These are phyloP conservation scores for Parasteatoda tepidariorum DNA, from an alignment of 1,140 invertebrate species.

Conservation along the genomic window DNA sequence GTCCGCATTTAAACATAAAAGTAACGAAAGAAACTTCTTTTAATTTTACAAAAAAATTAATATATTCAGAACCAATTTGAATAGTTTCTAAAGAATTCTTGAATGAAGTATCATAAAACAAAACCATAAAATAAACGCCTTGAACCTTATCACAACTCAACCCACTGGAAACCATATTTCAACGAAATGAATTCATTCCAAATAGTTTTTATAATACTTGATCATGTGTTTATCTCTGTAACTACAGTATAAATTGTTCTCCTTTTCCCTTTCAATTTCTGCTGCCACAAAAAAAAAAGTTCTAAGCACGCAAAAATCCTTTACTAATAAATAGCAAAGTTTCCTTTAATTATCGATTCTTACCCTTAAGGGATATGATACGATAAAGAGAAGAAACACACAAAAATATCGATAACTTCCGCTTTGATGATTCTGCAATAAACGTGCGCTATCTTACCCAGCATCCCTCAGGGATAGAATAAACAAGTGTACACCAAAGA, in stretches of 20 bases:
- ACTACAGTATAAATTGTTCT: conserved; percentile 20
- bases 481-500: background rate
- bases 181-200: background rate
- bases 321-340: conserved; percentile 32
- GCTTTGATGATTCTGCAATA: conserved; percentile 36
- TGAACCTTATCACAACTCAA: background rate
- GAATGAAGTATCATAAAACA: background rate
- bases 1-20: too few species aligned
- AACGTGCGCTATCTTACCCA: conserved; percentile 21
- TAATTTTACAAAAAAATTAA: too few species aligned
- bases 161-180: background rate
- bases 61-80: too few species aligned
- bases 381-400: conserved; percentile 18
- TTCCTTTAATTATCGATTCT: conserved; percentile 47
- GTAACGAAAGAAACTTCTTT: too few species aligned
- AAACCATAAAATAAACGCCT: background rate
- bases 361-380: conserved; percentile 11
- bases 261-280: background rate
- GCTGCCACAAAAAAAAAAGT: background rate
- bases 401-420: conserved; percentile 44
- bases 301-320: conserved; percentile 28
- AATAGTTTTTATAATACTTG: background rate
- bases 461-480: background rate
- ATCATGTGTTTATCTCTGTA: background rate
- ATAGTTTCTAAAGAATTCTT: background rate